Evolutionary conservation across 2,888 invertebrate genomes (phyloP), one percentile per base, ranked within the genome.

Genomic region (Tolmerus cingulatus): DNA sequence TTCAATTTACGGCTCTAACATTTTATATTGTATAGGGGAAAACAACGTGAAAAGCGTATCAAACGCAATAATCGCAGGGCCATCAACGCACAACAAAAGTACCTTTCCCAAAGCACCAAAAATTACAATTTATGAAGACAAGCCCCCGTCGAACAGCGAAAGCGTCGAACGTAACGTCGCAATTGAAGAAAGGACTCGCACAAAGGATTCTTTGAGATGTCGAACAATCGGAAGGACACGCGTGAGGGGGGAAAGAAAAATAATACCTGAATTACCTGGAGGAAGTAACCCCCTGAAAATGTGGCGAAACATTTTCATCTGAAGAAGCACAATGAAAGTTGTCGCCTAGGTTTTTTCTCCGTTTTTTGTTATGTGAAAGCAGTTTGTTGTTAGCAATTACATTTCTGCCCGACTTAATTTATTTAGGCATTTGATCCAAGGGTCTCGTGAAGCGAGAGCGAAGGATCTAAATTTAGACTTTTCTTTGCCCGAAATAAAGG

Each of bases 101-200:
- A 51, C 14, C 27, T 27, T 27, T 19, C 19, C 30, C 5, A 55
- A 79, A n/a, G 23, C 78, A 34, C 14, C 79, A 51, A 27, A 51
- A 51, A 51, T 27, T 40, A 79, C 79, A 51, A 79, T 79, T 51
- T 79, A 51, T 79, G 79, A 79, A 78, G 40, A 40, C 78, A 78
- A 46, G 78, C 43, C 78, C 19, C 43, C 16, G n/a, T 14, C 19
- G 34, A n/a, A 16, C n/a, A 76, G 34, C n/a, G 9, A 34, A n/a
- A 76, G 30, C 16, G 76, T 19, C 27, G 37, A 37, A 37, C 76
- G 19, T n/a, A 34, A 76, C 37, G 19, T 76, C 76, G 34, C 76
- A 37, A 40, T 78, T 40, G 23, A 37, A 78, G 19, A 40, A 23
- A 43, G 12, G 43, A 16, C 23, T 37, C 9, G 19, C 43, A 78